Evolutionary conservation across 2,113 vertebrate species (phyloP), one percentile per base, ranked within the genome.

Genomic region (Indicator maculatus): DNA sequence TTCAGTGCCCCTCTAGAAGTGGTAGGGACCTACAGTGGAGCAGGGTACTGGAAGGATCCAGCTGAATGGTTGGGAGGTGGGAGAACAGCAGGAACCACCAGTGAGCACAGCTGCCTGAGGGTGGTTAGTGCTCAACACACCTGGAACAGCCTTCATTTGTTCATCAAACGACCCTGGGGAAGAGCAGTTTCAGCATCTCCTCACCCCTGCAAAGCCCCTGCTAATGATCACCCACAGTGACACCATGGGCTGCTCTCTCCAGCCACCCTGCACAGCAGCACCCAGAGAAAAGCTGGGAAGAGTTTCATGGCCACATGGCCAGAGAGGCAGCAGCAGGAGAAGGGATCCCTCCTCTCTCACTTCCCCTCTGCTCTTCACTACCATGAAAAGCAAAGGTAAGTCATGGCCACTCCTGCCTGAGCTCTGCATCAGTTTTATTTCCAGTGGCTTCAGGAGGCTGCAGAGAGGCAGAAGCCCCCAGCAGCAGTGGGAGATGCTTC

Each of bases 261-360:
- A 30, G 7, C 31, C 1, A 2, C 12, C 82, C 50, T 28, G 18
- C 21, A 45, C 52, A 53, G 70, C 70, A 56, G 56, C 28, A 6
- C 16, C 66, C 53, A 24, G 5, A 24, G 70, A 66, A 28, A 16
- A 12, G 15, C 5, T 3, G 12, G 31, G 53, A 26, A 10, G n/a
- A 61, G 30, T 16, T 56, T 36, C 30, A 16, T 1, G 1, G 75
- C n/a, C 1, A 1, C 1, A 0, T 2, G 47, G 20, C 27, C 74
- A 20, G 59, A 27, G 9, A 18, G 19, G 73, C 66, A 74, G 75
- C 0, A 1, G 47, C 83, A 50, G 69, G n/a, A 63, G 20, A 3
- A 81, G 11, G 8, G 28, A 4, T 74, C 39, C 75, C 47, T 6
- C 0, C 31, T 33, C 31, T 9, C 5, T 33, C 39, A 20, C 17